Conservation (phyloP, 2,888 invertebrate species). For the Agrotis puta region DNA sequence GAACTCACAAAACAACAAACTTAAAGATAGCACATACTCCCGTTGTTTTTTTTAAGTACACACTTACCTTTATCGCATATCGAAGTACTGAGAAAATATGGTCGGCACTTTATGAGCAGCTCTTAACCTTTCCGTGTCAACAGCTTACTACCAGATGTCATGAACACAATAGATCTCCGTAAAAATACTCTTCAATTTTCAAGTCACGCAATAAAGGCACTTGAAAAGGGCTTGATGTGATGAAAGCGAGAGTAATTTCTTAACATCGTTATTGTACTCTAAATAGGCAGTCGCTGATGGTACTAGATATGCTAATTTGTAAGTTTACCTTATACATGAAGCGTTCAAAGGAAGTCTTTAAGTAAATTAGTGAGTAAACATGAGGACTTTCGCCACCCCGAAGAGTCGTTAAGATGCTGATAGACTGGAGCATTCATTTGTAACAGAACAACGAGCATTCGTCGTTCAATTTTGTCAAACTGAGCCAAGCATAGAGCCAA, state of each 20-base stretch:
- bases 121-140: constrained; percentile 49
- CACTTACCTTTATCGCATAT: constrained; percentile 50
- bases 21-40: constrained; percentile 37
- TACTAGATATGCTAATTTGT: constrained; percentile 72
- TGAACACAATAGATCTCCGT: constrained; percentile 54
- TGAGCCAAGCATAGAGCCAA: too few relatives aligned
- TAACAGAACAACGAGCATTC: too few relatives aligned
- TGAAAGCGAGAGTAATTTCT: constrained; percentile 65
- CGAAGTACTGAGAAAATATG: constrained; percentile 35
- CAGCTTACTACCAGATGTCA: constrained; percentile 52
- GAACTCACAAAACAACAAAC: constrained; percentile 36
- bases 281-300: constrained; percentile 66
- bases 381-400: constrained; percentile 69
- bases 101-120: constrained; percentile 38
- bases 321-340: constrained; percentile 67
- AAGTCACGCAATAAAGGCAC: constrained; percentile 57
- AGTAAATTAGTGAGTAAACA: constrained; percentile 64
- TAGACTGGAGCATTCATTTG: too few relatives aligned
- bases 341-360: constrained; percentile 59
- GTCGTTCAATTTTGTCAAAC: too few relatives aligned
- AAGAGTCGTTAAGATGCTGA: constrained; percentile 29
- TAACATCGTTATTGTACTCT: constrained; percentile 71
- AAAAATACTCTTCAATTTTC: constrained; percentile 54
- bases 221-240: constrained; percentile 60
- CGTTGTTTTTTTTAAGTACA: constrained; percentile 15